Conservation (phyloP, 2,797 vertebrate species). For the Anguilla pacifica region DNA sequence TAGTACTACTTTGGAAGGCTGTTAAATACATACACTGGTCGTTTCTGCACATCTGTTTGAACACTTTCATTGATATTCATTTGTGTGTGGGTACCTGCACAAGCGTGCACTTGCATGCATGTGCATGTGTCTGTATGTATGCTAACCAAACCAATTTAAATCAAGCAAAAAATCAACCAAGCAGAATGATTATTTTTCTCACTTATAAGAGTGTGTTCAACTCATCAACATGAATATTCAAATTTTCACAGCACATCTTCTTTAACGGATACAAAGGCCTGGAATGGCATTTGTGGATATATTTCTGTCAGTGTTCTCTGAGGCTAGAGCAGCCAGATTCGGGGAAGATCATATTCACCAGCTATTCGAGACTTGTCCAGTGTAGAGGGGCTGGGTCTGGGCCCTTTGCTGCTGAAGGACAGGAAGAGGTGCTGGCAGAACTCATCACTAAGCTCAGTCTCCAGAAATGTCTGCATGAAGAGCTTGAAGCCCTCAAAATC, state of each 20-base stretch:
- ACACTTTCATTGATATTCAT: neutral
- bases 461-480: slow-evolving; percentile 95
- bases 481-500: slow-evolving; percentile 93
- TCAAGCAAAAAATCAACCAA: neutral
- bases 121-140: neutral
- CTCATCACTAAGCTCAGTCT: slow-evolving; percentile 86
- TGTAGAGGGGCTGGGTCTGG: slow-evolving; percentile 78
- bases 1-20: neutral
- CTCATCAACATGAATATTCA: neutral
- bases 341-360: slow-evolving; percentile 67
- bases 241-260: neutral
- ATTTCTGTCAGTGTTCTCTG: neutral
- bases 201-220: neutral
- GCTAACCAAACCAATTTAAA: neutral
- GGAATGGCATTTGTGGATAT: neutral
- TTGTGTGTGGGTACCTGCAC: neutral
- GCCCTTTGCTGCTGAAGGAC: slow-evolving; percentile 87
- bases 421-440: slow-evolving; percentile 90
- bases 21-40: neutral
- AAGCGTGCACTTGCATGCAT: neutral
- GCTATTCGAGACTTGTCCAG: slow-evolving; percentile 82
- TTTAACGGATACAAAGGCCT: neutral
- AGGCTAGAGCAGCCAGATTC: neutral
- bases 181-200: neutral
- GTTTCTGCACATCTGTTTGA: neutral